Evolutionary conservation across 2,797 vertebrate species (phyloP), one percentile per base, ranked within the genome.

Genomic region (Sus cebifrons): DNA sequence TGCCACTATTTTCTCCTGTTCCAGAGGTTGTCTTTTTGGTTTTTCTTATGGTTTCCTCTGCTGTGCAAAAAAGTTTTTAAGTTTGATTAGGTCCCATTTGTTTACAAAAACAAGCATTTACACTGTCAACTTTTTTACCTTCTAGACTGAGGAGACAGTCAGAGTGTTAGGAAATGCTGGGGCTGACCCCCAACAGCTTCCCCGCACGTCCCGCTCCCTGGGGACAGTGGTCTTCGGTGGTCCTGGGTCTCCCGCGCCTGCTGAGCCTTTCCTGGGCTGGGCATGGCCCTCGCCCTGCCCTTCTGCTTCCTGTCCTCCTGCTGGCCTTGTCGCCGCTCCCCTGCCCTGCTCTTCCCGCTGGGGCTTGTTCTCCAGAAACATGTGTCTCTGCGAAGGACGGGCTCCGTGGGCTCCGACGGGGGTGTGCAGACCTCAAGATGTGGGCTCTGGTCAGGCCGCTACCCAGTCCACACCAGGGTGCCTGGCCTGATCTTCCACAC

Each of bases 161-260:
- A 23, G 52, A 54, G 14, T 44, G 60, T 62, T 29, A 44, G 10
- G 60, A 60, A 52, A 12, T 3, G 3, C 27, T 10, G 23, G 44
- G 60, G 2, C 62, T 54, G 40, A 18, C 32, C 20, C 56, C 8
- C 6, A 70, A 56, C 18, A 71, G 32, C 93, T 44, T 64, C n/a
- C 44, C 44, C 44, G 32, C 8, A 0, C 0, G 1, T 21, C 65
- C 2, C 8, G 44, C 44, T 44, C 25, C 0, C 23, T 13, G 44
- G 40, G 60, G 12, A 9, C 89, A 16, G 27, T 27, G 89, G 44
- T 40, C 21, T 54, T 6, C 32, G 0, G 15, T 0, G 2, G 40
- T 25, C 20, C 27, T 21, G 3, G 25, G 93, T 56, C 56, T 90
- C 32, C 64, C 27, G 15, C 0, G 1, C 25, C 17, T 5, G 23